Evolutionary conservation across 2,113 vertebrate species (phyloP).

Genomic region (Poecilia latipinna): DNA sequence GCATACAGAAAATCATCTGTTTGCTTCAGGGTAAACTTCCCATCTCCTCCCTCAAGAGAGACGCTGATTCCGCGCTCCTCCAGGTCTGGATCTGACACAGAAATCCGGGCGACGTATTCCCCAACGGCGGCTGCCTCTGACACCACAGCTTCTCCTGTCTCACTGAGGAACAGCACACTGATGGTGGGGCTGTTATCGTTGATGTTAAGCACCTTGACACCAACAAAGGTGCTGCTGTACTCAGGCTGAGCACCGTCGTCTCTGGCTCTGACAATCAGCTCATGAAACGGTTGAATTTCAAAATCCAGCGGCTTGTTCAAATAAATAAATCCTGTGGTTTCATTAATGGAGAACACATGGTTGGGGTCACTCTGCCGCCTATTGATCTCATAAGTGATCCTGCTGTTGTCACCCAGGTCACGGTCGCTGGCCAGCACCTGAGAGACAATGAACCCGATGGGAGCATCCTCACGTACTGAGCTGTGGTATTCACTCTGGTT

Average conservation of each 20-base stretch:
- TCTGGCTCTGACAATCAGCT: slow-evolving; percentile 85
- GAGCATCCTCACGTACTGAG: slow-evolving; percentile 82
- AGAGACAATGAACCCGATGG: slow-evolving; percentile 77
- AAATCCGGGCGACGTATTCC: slow-evolving; percentile 88
- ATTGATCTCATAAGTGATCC: slow-evolving; percentile 84
- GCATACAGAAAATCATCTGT: slow-evolving; percentile 83
- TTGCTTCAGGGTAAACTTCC: slow-evolving; percentile 78
- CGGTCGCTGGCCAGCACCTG: slow-evolving; percentile 86
- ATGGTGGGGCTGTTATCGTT: slow-evolving; percentile 90
- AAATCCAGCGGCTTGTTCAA: slow-evolving; percentile 86
- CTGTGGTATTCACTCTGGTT: slow-evolving; percentile 84
- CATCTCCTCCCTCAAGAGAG: slow-evolving; percentile 77
- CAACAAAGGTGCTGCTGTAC: slow-evolving; percentile 83
- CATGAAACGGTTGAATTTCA: slow-evolving; percentile 83
- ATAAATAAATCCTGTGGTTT: slow-evolving; percentile 81
- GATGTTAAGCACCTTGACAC: slow-evolving; percentile 85
- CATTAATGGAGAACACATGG: slow-evolving; percentile 82
- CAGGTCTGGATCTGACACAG: slow-evolving; percentile 87
- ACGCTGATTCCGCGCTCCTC: slow-evolving; percentile 61
- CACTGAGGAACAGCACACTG: slow-evolving; percentile 86
- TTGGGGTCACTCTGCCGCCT: slow-evolving; percentile 78
- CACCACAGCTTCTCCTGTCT: slow-evolving; percentile 80
- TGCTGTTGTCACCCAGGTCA: slow-evolving; percentile 85
- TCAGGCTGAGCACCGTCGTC: slow-evolving; percentile 87
- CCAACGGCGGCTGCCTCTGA: slow-evolving; percentile 84